A percentile compares a stretch with the other conserved stretches of the same genome.
Evolutionary conservation across 1,140 invertebrate genomes (phyloP).

Genomic region (Drosophila pseudoobscura): DNA sequence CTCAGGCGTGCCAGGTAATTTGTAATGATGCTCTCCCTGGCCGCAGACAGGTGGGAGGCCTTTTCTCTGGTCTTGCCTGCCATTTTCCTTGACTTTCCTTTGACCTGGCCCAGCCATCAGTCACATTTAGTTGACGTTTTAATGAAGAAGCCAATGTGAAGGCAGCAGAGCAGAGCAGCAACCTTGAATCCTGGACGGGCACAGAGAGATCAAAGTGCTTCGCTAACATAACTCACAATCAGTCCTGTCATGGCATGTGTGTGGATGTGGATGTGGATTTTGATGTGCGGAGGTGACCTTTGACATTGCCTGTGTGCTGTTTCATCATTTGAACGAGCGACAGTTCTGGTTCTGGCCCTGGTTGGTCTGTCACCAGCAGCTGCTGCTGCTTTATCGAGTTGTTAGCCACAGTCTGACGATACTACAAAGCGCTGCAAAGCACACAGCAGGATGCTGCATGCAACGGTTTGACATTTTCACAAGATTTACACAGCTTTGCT

Average conservation of each 20-base stretch:
- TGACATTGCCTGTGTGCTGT: conserved; percentile 56
- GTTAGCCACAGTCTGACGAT: conserved; percentile 28
- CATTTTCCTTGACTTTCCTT: neutral
- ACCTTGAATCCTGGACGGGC: neutral
- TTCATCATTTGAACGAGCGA: conserved; percentile 65
- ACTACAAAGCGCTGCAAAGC: conserved; percentile 31
- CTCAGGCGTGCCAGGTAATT: neutral
- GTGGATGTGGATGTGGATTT: conserved; percentile 1
- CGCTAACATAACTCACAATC: conserved; percentile 44
- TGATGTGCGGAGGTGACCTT: conserved; percentile 44
- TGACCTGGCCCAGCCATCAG: conserved; percentile 11
- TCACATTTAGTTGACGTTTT: conserved; percentile 42
- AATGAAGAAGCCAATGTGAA: conserved; percentile 51
- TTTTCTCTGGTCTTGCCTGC: neutral
- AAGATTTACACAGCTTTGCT: neutral
- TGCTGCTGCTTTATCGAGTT: conserved; percentile 63
- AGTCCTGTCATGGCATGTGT: conserved; percentile 24
- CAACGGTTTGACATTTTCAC: conserved; percentile 23
- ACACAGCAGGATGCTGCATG: neutral
- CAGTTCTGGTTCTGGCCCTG: neutral
- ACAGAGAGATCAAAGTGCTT: conserved; percentile 35
- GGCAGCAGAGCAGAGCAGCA: neutral
- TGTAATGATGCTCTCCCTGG: neutral
- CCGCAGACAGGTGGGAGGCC: neutral
- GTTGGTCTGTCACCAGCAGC: conserved; percentile 42